Conservation (phyloP, 1,140 invertebrate species). For the Caenorhabditis remanei region DNA sequence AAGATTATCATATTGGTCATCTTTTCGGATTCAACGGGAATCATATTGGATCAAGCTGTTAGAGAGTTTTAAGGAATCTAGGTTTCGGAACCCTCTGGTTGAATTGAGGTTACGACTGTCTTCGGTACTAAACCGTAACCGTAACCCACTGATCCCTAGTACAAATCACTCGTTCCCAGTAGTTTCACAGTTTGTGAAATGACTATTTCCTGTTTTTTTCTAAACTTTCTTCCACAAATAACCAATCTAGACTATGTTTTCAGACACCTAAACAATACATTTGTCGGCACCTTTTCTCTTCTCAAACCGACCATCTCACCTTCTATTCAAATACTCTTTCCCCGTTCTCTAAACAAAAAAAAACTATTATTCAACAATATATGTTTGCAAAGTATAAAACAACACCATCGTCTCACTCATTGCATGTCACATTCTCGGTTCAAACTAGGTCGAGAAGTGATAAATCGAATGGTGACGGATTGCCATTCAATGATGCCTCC, state of each 20-base stretch:
- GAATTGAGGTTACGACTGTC: too few relatives aligned
- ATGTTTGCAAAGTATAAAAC: slow-evolving; percentile 1
- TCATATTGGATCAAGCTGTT: too few relatives aligned
- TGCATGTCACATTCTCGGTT: neutral
- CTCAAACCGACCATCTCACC: neutral
- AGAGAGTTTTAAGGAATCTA: too few relatives aligned
- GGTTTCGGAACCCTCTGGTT: too few relatives aligned
- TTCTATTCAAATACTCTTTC: neutral
- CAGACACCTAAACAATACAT: neutral
- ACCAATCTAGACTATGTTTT: neutral
- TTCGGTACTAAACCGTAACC: too few relatives aligned
- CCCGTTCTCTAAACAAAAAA: neutral
- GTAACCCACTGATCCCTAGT: too few relatives aligned
- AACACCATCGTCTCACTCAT: neutral
- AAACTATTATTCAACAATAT: slow-evolving; percentile 15
- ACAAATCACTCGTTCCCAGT: too few relatives aligned
- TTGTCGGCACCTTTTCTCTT: neutral
- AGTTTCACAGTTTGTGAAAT: too few relatives aligned
- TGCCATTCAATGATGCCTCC: slow-evolving; percentile 16
- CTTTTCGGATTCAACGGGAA: neutral
- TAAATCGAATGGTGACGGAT: slow-evolving; percentile 10
- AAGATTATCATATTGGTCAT: neutral
- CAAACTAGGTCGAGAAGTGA: slow-evolving; percentile 54
- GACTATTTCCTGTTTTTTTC: neutral
- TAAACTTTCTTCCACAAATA: neutral